Percentiles rank a stretch among this genome's conserved stretches.
Conservation (phyloP, 2,797 vertebrate genomes). For the Cirrhinus mrigala region DNA sequence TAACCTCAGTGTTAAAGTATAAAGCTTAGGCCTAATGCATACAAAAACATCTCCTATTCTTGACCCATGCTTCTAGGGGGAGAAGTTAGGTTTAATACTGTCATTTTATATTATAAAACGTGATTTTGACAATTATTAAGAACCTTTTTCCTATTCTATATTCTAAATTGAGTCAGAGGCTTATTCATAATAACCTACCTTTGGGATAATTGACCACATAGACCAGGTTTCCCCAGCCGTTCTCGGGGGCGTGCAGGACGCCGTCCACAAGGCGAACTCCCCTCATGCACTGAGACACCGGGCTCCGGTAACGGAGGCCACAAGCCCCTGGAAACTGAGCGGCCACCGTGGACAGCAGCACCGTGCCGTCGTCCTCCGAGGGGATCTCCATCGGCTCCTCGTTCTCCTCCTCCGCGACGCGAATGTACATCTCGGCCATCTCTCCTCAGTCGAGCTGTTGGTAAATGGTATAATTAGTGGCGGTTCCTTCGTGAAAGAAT, state of each 20-base stretch:
- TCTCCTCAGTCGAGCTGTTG: constrained; percentile 55
- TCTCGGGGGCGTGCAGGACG: constrained; percentile 92
- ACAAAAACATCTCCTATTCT: background rate
- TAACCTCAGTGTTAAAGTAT: background rate
- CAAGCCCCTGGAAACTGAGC: constrained; percentile 98
- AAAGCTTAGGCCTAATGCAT: background rate
- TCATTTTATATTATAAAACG: background rate
- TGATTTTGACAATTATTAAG: background rate
- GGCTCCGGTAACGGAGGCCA: constrained; percentile 94
- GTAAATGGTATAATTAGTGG: background rate
- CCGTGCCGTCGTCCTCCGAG: constrained; percentile 95
- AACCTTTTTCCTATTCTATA: background rate
- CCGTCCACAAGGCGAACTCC: constrained; percentile 96
- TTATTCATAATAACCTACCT: constrained; percentile 76
- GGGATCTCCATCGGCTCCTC: constrained; percentile 99
- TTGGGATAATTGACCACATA: constrained; percentile 98
- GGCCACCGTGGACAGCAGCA: constrained; percentile 91
- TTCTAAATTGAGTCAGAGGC: background rate
- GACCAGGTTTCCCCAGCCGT: constrained; percentile 93
- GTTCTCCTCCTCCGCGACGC: constrained; percentile 97
- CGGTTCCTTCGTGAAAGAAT: background rate
- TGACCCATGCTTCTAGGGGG: background rate
- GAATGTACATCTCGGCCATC: constrained; percentile 96
- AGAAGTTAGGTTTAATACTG: background rate
- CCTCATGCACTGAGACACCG: constrained; percentile 96